Evolutionary conservation across 35 echinoderm and acorn worm genomes (phyloP), one percentile per base, ranked within the genome.

Genomic region (Patiria miniata): DNA sequence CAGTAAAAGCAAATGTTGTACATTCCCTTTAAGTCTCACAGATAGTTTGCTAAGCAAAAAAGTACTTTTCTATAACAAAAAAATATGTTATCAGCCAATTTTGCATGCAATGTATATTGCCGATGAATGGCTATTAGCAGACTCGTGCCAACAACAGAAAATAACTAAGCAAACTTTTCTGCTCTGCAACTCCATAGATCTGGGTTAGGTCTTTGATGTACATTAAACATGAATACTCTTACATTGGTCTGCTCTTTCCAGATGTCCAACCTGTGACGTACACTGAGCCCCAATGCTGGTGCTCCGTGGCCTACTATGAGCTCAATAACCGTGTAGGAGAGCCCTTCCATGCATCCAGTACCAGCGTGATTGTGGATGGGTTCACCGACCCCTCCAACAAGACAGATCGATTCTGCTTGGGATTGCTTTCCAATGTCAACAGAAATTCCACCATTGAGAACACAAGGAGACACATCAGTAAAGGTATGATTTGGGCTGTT

Each of bases 361-460:
- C 89, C 50, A 99, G 96, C 39, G 96, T 99, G 39, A 99, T 99
- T 37, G 93, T 99, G 15, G 96, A 99, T 77, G 96, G 96, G n/a
- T 99, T 99, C 83, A 99, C 96, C 18, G 90, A 99, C 84, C 96
- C 96, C 19, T 94, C 93, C 30, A 99, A 85, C 51, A 99, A 99
- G 80, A 91, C 90, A 15, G 96, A 99, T 58, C 86, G 96, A 8
- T 99, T 99, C 90, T 99, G 96, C 73, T 86, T 99, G 12, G 96
- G 96, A 52, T 81, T 99, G 53, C 83, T 99, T 58, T 99, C 96
- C 36, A 99, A 99, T 61, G 96, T 99, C 78, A 99, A 99, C 85
- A 86, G 96, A 21, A 99, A 99, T 94, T 99, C 96, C 83, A 99
- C 96, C 16, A 99, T 99, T 80, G 96, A 99, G 68, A 99, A 99